Percentiles rank a stretch among this genome's conserved stretches.
These are phyloP conservation scores for Hofmannophila pseudospretella DNA, from an alignment of 2,888 invertebrate genomes.

Conservation along the genomic window DNA sequence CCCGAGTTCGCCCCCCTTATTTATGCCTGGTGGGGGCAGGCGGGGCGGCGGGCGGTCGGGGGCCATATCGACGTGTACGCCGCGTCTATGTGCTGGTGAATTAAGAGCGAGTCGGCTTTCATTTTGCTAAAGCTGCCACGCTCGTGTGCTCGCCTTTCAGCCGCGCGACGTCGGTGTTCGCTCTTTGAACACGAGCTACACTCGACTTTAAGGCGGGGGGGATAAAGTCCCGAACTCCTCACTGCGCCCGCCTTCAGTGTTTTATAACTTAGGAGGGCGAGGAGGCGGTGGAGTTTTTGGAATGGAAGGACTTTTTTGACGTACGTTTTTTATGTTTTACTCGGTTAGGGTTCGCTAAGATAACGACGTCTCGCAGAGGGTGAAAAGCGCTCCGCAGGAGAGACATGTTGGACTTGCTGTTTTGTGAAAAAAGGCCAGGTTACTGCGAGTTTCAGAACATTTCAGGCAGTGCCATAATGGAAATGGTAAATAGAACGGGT, in stretches of 20 bases:
- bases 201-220: constrained; percentile 52
- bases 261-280: constrained; percentile 72
- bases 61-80: constrained; percentile 54
- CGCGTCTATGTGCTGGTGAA: constrained; percentile 68
- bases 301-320: constrained; percentile 76
- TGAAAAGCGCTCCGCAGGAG: constrained; percentile 50
- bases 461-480: background rate
- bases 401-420: constrained; percentile 32
- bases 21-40: constrained; percentile 59
- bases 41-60: constrained; percentile 35
- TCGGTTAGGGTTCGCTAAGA: constrained; percentile 73
- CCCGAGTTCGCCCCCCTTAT: constrained; percentile 72
- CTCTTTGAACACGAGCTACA: constrained; percentile 37
- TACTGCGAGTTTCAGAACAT: background rate
- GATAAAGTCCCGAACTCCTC: constrained; percentile 51
- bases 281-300: constrained; percentile 70
- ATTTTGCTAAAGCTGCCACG: constrained; percentile 76
- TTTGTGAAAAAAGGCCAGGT: constrained; percentile 5
- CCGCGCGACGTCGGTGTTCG: constrained; percentile 50
- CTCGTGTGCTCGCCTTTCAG: constrained; percentile 75
- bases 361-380: constrained; percentile 69
- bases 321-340: constrained; percentile 77
- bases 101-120: constrained; percentile 78
- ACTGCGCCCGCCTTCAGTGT: constrained; percentile 56
- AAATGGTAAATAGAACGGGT: too few relatives aligned